Evolutionary conservation across 2,113 vertebrate genomes (phyloP), one percentile per base, ranked within the genome.

Genomic region (Rhea pennata): DNA sequence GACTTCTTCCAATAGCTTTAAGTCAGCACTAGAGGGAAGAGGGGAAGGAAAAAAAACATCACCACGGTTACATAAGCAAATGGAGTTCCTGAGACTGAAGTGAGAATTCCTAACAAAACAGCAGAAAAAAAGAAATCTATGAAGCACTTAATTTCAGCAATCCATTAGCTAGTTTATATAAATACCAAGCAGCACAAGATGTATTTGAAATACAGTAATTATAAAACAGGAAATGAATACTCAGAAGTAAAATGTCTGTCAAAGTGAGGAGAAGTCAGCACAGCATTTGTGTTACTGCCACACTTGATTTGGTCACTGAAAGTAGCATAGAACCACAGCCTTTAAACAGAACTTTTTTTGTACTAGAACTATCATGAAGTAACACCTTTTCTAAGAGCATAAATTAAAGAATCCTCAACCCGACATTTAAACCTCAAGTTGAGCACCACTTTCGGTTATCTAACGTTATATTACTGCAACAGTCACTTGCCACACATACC

Each of bases 1-100:
- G 12, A 98, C 99, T 96, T 99, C 99, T 95, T 99, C 99, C 97
- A 99, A 92, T 40, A 99, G 98, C 96, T 99, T 99, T 56, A 99
- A 98, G 88, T 99, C 99, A 44, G 98, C 97, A 87, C 99, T 99
- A 93, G 59, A 97, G 29, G 2, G 61, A 62, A 44, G 5, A 31
- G 6, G 7, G 82, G 94, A 95, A 92, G 33, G 88, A 87, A 42
- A 92, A 13, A 84, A 22, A 90, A 72, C 59, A 58, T 31, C 56
- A 58, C 53, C 26, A 58, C 1, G 3, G 33, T 95, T 92, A 96
- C 21, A 75, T 2, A 73, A 83, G 50, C 9, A 66, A 15, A 1
- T 15, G 5, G 7, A 9, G 17, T 15, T 78, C 16, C n/a, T 44
- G 5, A 9, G 67, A 5, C n/a, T 29, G 3, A 85, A 90, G n/a